Evolutionary conservation across 2,888 invertebrate genomes (phyloP), one percentile per base, ranked within the genome.

Genomic region (Seira sanloemensis): DNA sequence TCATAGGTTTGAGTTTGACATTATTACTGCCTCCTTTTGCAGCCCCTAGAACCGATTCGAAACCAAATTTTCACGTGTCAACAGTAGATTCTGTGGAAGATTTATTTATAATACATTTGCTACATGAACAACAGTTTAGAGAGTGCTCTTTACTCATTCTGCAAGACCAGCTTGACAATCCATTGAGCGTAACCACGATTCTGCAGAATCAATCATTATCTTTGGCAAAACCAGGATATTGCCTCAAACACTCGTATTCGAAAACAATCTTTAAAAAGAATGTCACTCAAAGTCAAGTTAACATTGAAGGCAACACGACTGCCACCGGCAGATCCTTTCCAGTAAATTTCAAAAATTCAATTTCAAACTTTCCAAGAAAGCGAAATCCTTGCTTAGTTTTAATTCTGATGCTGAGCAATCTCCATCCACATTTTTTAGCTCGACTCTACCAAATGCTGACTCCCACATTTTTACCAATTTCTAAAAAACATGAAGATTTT

Each of bases 401-500:
- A 23, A 80, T 84, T 65, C 26, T 86, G 1, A 78, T 86, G 78
- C 37, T 84, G 0, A 78, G 76, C 23, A 79, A 83, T 24, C 23
- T 79, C 16, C 46, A 79, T 26, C 72, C 86, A 1, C 19, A 65
- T 23, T 86, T 86, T 58, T 66, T 85, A 5, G 65, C 24, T 25
- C 81, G 78, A 19, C 37, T 86, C 50, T 79, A 62, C 24, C 75
- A 79, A 19, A 66, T 83, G 25, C 66, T 86, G 4, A 83, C 86
- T 7, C 86, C 79, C 9, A 79, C 83, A 2, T 83, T 79, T 24
- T 79, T 79, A 19, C 86, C 86, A 1, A 78, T 86, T 21, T 78
- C 86, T 9, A 74, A 79, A 25, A 86, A 86, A 54, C 79, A 86
- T 37, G 75, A 76, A 23, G 86, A 86, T 24, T 86, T 78, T 18